phyloP scores from a whole-genome alignment of 2,888 invertebrate genomes.

The Philereme vetulata region DNA sequence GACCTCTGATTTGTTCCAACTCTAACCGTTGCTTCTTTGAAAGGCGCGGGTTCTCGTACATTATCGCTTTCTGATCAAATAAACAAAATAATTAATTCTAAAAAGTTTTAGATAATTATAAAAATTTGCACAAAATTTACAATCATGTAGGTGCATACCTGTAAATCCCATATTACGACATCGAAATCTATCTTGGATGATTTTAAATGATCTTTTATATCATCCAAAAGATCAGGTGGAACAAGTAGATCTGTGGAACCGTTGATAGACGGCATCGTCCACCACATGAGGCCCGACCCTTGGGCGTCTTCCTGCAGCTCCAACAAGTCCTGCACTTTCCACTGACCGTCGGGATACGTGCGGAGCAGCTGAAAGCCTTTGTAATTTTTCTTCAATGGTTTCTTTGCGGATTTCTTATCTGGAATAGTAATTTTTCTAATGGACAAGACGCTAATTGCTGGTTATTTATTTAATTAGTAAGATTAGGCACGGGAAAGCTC shows the following conservation, averaged over 20 bases:
- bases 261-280: slow-evolving; percentile 75
- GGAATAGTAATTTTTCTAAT: slow-evolving; percentile 33
- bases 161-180: slow-evolving; percentile 88
- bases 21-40: slow-evolving; percentile 85
- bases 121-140: too few species aligned
- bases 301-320: slow-evolving; percentile 77
- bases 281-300: slow-evolving; percentile 79
- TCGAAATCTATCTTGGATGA: slow-evolving; percentile 86
- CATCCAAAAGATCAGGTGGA: slow-evolving; percentile 85
- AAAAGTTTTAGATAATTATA: background rate
- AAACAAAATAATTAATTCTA: slow-evolving; percentile 1
- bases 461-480: slow-evolving; percentile 30
- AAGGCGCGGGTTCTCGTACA: slow-evolving; percentile 86
- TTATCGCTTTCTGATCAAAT: slow-evolving; percentile 84
- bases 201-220: slow-evolving; percentile 84
- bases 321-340: slow-evolving; percentile 75
- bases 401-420: slow-evolving; percentile 68
- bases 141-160: slow-evolving; percentile 70
- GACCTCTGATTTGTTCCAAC: slow-evolving; percentile 82
- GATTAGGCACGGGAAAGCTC: slow-evolving; percentile 31
- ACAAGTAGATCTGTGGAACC: slow-evolving; percentile 88
- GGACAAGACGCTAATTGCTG: slow-evolving; percentile 24
- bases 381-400: slow-evolving; percentile 75
- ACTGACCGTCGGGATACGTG: slow-evolving; percentile 66
- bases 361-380: slow-evolving; percentile 82